Evolutionary conservation across 2,888 invertebrate genomes (phyloP), one percentile per base, ranked within the genome.

Genomic region (Pyrocoelia pectoralis): DNA sequence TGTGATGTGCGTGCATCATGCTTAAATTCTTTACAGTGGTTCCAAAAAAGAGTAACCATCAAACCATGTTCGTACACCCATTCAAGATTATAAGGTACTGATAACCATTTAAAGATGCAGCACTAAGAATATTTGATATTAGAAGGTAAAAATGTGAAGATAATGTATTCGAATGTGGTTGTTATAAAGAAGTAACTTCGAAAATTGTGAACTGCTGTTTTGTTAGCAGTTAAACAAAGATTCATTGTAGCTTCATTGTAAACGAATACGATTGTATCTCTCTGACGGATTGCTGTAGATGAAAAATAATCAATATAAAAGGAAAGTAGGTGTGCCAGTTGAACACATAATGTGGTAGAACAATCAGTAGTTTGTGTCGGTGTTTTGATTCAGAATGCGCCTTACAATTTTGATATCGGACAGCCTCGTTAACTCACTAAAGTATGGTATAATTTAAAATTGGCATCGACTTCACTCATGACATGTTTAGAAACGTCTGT

Each of bases 251-350:
- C 41, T 15, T 14, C 41, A 15, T 43, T 43, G 41, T 43, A 43
- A 43, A 43, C 13, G 41, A 43, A 43, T 43, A 15, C 41, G 41
- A 43, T 43, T 43, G 41, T 43, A 43, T 43, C 41, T 43, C 15
- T 43, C 13, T 43, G 41, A 43, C 41, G 10, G 41, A 43, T 43
- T 43, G 15, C 41, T 43, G 41, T 13, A 43, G 41, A 43, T 15
- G 41, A 43, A 43, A 43, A 43, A 43, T 43, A 43, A 43, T 43
- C 41, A 43, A 43, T 43, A 43, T 43, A 43, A 43, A 43, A 43
- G 41, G 41, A 43, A 43, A 43, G 41, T 43, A 15, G 41, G 41
- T 43, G 41, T 43, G 41, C 15, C 41, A 15, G 15, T 43, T 15
- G 41, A 8, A 2, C 13, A 15, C 41, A 33, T n/a, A 43, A 43